Percentiles rank a stretch among this genome's conserved stretches.
Evolutionary conservation across 2,113 vertebrate species (phyloP).

Genomic region (Ahaetulla prasina): DNA sequence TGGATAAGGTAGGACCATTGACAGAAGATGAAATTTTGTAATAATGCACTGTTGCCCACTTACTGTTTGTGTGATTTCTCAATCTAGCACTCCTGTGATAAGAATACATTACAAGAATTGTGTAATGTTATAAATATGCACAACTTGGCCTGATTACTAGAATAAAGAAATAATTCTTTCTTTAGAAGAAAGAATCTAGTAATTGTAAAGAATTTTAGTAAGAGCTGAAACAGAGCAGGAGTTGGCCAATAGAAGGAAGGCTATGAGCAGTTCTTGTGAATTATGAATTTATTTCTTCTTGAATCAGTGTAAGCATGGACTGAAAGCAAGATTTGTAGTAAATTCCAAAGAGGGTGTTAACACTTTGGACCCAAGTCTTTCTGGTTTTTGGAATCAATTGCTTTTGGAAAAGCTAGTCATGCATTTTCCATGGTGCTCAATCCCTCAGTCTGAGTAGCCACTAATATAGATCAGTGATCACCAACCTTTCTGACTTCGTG

Average conservation of each 20-base stretch:
- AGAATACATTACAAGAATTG: not conserved
- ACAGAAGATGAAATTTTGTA: not conserved
- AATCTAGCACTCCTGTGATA: not conserved
- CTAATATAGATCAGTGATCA: not conserved
- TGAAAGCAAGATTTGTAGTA: not conserved
- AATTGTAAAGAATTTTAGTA: not conserved
- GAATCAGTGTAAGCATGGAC: not conserved
- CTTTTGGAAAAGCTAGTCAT: not conserved
- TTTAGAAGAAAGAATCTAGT: too few species aligned
- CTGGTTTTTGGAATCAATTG: not conserved
- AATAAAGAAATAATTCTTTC: too few species aligned
- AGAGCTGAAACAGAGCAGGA: not conserved
- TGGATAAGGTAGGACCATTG: not conserved
- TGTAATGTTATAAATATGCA: not conserved
- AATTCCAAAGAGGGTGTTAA: not conserved
- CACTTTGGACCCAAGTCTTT: not conserved
- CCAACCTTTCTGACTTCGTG: not conserved
- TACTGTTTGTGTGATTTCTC: not conserved
- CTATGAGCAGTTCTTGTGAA: not conserved
- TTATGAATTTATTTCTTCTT: not conserved
- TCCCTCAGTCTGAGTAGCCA: not conserved
- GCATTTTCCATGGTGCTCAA: not conserved
- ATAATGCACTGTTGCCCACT: not conserved
- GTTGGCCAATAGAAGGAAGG: too few species aligned
- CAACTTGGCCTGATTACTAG: not conserved